phyloP scores from a whole-genome alignment of 53 echinoderm and acorn worm genomes.

The Stichopus horrens region DNA sequence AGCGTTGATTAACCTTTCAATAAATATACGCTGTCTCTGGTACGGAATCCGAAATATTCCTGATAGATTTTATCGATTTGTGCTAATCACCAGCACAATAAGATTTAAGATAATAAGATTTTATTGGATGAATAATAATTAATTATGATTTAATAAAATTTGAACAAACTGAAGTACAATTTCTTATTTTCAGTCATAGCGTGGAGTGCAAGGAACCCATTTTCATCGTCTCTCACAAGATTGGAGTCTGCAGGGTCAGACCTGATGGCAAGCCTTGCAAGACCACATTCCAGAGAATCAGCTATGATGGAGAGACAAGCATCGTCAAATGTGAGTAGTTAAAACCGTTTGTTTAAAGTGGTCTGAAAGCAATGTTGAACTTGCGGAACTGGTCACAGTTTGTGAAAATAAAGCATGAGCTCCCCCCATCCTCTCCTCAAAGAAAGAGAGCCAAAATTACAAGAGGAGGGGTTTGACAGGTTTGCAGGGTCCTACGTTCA shows the following conservation, averaged over 20 bases:
- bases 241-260: constrained; percentile 89
- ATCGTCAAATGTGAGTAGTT: constrained; percentile 86
- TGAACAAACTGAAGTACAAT: neutral
- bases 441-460: too few relatives aligned
- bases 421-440: too few relatives aligned
- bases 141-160: neutral
- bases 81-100: neutral
- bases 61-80: too few relatives aligned
- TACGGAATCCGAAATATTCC: too few relatives aligned
- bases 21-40: neutral
- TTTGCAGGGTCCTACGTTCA: too few relatives aligned
- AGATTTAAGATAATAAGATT: too few relatives aligned
- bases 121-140: neutral
- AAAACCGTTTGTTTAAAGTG: too few relatives aligned
- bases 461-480: too few relatives aligned
- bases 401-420: too few relatives aligned
- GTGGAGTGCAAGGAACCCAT: constrained; percentile 83
- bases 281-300: constrained; percentile 76
- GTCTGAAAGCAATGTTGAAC: too few relatives aligned
- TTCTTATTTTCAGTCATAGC: constrained; percentile 59
- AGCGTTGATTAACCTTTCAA: neutral
- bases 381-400: too few relatives aligned
- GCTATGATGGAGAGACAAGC: constrained; percentile 92
- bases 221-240: constrained; percentile 85
- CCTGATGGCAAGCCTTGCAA: constrained; percentile 75